Conservation (phyloP, 1,140 invertebrate genomes). For the Triops cancriformis region DNA sequence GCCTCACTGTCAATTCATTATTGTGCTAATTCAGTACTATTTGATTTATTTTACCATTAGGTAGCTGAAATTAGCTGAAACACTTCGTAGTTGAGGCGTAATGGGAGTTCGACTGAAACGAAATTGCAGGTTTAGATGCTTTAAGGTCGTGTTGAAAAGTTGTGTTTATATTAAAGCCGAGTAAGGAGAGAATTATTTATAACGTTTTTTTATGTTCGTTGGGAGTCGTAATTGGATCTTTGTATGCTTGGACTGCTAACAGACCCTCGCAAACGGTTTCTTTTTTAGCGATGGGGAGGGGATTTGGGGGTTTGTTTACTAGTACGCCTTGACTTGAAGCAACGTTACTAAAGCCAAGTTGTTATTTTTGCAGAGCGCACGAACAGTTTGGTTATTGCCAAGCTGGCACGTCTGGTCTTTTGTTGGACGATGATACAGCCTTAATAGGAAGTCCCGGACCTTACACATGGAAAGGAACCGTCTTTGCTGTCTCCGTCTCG, state of each 20-base stretch:
- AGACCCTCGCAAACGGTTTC: too few relatives aligned
- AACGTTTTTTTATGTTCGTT: background rate
- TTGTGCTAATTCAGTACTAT: too few relatives aligned
- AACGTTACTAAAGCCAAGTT: slow-evolving; percentile 4
- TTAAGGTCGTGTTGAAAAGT: too few relatives aligned
- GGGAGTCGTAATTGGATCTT: background rate
- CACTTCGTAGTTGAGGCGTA: too few relatives aligned
- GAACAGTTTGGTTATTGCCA: slow-evolving; percentile 87
- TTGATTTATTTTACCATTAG: too few relatives aligned
- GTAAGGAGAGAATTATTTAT: background rate
- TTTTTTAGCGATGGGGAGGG: too few relatives aligned
- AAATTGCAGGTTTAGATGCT: too few relatives aligned
- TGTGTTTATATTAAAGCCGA: too few relatives aligned
- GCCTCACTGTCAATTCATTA: too few relatives aligned
- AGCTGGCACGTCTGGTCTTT: slow-evolving; percentile 73
- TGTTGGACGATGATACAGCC: slow-evolving; percentile 67
- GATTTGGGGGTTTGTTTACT: background rate
- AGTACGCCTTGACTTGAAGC: background rate
- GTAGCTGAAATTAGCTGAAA: too few relatives aligned
- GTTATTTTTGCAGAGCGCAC: slow-evolving; percentile 54
- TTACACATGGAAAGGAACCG: slow-evolving; percentile 73
- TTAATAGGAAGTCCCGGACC: slow-evolving; percentile 78
- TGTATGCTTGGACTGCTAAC: background rate
- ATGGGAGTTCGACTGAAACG: too few relatives aligned
- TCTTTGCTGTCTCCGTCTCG: slow-evolving; percentile 66